phyloP scores from a whole-genome alignment of 2,888 invertebrate species.

The Epistrophe eligans region DNA sequence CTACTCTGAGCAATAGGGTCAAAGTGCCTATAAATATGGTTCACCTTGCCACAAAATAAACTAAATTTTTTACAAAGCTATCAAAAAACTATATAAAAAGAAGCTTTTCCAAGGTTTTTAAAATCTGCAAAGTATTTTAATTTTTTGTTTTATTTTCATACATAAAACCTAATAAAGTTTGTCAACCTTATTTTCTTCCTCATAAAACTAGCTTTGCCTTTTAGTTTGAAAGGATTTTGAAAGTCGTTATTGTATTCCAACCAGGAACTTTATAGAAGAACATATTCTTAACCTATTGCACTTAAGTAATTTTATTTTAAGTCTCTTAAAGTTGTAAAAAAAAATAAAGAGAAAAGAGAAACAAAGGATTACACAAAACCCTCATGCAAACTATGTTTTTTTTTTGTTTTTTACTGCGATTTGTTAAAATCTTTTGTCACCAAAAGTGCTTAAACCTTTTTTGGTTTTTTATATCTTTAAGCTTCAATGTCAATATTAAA shows the following conservation, averaged over 20 bases:
- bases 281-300: not conserved
- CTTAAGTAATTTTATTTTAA: not conserved
- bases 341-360: not conserved
- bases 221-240: not conserved
- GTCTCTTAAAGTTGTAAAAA: not conserved
- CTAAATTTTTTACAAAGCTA: too few species aligned
- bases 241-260: not conserved
- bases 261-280: not conserved
- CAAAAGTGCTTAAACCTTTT: slow-evolving; percentile 37
- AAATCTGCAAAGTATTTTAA: not conserved
- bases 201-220: not conserved
- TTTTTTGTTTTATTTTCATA: too few species aligned
- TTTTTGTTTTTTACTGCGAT: not conserved
- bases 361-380: not conserved
- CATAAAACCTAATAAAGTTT: not conserved
- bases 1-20: too few species aligned
- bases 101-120: not conserved
- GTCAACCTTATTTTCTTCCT: not conserved
- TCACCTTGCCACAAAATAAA: too few species aligned
- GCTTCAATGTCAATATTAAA: slow-evolving; percentile 52
- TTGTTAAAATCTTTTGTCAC: slow-evolving; percentile 26
- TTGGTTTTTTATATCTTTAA: slow-evolving; percentile 23
- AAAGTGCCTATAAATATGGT: too few species aligned
- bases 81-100: too few species aligned
- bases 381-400: not conserved